Conservation (phyloP, 2,888 invertebrate genomes). For the Dynastes maya region DNA sequence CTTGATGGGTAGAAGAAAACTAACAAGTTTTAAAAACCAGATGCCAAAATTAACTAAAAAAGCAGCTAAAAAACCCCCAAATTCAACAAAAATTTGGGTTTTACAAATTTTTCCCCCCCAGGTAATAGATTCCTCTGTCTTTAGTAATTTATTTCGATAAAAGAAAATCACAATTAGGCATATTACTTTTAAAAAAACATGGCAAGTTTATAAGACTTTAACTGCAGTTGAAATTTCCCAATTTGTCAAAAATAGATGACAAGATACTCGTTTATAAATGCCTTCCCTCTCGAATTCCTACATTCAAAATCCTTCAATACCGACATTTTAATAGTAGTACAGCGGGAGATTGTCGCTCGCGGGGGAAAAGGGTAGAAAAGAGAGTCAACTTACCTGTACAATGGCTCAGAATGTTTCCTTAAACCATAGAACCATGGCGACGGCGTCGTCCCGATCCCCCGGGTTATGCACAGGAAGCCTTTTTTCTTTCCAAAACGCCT, state of each 20-base stretch:
- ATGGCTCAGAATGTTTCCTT: slow-evolving; percentile 89
- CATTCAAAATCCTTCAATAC: background rate
- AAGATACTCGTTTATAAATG: too few relatives aligned
- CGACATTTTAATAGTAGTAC: background rate
- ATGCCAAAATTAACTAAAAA: too few relatives aligned
- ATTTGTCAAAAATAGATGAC: too few relatives aligned
- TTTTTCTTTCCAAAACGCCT: slow-evolving; percentile 88
- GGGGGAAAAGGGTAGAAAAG: background rate
- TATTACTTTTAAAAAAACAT: too few relatives aligned
- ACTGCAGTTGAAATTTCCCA: background rate
- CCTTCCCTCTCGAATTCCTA: background rate
- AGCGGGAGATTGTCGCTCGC: background rate
- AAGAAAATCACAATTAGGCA: background rate
- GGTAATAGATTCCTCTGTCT: too few relatives aligned
- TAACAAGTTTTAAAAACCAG: too few relatives aligned
- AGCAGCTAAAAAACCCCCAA: too few relatives aligned
- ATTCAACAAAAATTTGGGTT: too few relatives aligned
- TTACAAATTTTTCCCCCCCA: too few relatives aligned
- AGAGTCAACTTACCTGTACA: slow-evolving; percentile 81
- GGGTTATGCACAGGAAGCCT: slow-evolving; percentile 91
- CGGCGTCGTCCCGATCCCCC: slow-evolving; percentile 83
- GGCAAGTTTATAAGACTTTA: background rate
- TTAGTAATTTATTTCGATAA: too few relatives aligned
- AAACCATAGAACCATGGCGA: slow-evolving; percentile 93
- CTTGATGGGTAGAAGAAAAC: too few relatives aligned